Conservation (phyloP, 23 tunicate species). For the Styela clava region DNA sequence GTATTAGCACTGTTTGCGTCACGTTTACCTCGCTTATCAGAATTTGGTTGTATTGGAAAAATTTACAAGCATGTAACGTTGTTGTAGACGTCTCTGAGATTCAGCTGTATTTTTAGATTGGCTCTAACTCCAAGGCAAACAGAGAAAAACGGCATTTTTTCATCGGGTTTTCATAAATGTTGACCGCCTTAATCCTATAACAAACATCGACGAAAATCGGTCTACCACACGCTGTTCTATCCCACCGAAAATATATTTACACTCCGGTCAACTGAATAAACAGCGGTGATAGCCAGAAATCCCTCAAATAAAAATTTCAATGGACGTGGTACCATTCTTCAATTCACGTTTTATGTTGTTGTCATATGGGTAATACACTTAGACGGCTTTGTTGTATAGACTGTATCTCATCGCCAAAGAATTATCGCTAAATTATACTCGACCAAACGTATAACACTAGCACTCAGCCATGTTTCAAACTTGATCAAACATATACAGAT, state of each 20-base stretch:
- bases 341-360: neutral
- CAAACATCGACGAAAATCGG: neutral
- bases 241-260: conserved; percentile 3
- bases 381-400: neutral
- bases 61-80: neutral
- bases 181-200: neutral
- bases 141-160: neutral
- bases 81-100: neutral
- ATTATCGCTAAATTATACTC: neutral
- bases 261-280: conserved; percentile 22
- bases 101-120: neutral
- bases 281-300: conserved; percentile 1
- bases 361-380: neutral
- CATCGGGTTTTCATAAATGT: neutral
- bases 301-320: conserved; percentile 20
- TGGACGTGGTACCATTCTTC: neutral
- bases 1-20: neutral
- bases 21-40: neutral
- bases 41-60: neutral
- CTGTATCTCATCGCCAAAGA: neutral
- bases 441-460: neutral
- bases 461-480: neutral
- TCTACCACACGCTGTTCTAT: conserved; percentile 1
- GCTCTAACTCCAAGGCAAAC: neutral
- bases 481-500: neutral